Base-by-base conservation (phyloP, 2,113 vertebrate species). In the Melanotaenia duboulayi region DNA sequence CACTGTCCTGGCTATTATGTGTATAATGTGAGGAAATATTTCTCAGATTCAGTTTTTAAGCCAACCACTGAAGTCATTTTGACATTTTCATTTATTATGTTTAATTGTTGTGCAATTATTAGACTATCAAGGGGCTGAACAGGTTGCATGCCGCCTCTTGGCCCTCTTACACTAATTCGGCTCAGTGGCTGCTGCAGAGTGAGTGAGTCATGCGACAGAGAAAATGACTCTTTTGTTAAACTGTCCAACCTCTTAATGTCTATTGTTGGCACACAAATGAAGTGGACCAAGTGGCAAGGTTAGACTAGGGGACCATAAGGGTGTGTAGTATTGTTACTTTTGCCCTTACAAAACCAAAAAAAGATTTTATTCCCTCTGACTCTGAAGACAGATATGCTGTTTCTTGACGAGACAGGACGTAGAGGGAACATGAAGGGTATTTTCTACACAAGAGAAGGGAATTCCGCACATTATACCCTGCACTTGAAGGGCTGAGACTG, bases 381-480 rank as follows among this genome's bases (percentile, higher is more conserved):
- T 63, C 71, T 62, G 1, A 80, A 78, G 84, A 78, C 2, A 16
- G 24, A 66, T 40, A 32, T 24, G 61, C 54, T 22, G 55, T 87
- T 68, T 82, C 17, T 56, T 83, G 84, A 86, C 74, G 65, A 69
- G 75, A 90, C 75, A 49, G 94, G 93, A 95, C 94, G 78, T 79
- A 44, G n/a, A 72, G 7, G 77, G 46, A 71, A 87, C 73, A 60
- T 70, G 48, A 28, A 70, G 65, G 68, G 88, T 81, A 69, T 58
- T 86, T 78, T 64, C 73, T 81, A 75, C 79, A 92, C 92, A 94
- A 91, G 81, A 91, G 63, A 66, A 67, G 94, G 94, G 92, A 96
- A 94, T 96, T 96, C 94, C 92, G 85, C 82, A 87, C 80, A 95
- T 95, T 95, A 94, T 95, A 89, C 56, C 84, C 76, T 10, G 59